These are phyloP conservation scores for Macrochelys suwanniensis DNA, from an alignment of 2,797 vertebrate species.

Conservation along the genomic window DNA sequence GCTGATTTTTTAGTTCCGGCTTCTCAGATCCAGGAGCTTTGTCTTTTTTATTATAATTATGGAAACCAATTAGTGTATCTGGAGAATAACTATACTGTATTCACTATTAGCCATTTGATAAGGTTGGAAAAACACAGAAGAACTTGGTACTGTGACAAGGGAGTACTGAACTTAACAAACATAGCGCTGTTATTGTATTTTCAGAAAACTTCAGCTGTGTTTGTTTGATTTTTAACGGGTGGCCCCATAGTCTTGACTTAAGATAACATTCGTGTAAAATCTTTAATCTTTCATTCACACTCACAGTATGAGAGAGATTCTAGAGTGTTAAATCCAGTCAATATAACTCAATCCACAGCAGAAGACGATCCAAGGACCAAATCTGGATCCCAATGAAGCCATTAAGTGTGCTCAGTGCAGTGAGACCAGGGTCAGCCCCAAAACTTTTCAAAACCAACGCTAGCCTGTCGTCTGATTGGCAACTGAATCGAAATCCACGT, in stretches of 20 bases:
- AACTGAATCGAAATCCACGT: constrained; percentile 37
- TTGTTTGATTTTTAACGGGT: neutral
- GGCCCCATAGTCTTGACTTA: constrained; percentile 33
- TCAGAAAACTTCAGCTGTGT: neutral
- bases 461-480: constrained; percentile 12
- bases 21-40: neutral
- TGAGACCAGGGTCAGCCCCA: constrained; percentile 48
- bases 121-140: neutral
- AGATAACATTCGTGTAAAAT: constrained; percentile 2
- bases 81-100: neutral
- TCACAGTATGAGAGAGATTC: neutral
- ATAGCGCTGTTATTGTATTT: rapidly evolving
- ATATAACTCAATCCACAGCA: neutral
- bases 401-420: constrained; percentile 26
- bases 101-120: neutral
- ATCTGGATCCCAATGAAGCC: neutral
- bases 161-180: neutral
- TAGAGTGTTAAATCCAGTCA: neutral
- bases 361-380: neutral
- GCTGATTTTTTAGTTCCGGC: neutral
- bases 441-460: constrained; percentile 36
- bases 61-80: neutral
- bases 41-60: neutral
- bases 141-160: neutral
- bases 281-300: neutral